phyloP scores from a whole-genome alignment of 2,797 vertebrate genomes.

The Acanthis flammea region DNA sequence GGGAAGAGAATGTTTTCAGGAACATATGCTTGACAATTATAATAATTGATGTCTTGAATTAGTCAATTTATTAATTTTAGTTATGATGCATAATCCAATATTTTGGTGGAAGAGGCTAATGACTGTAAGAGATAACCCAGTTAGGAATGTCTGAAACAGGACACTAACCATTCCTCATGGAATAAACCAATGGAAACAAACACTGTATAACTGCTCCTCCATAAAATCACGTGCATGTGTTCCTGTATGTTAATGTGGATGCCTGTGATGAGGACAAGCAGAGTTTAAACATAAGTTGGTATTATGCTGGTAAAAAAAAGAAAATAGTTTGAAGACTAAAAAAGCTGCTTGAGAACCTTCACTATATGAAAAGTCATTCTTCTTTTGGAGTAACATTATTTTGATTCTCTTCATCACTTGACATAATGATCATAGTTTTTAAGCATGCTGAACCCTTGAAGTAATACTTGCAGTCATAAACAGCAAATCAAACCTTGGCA shows the following conservation, averaged over 20 bases:
- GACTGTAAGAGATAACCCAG: background rate
- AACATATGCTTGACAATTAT: background rate
- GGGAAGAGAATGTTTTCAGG: background rate
- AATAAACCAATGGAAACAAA: background rate
- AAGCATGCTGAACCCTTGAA: background rate
- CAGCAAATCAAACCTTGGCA: background rate
- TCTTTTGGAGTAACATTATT: background rate
- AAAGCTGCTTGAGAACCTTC: background rate
- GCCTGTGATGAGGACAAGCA: background rate
- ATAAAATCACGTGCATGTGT: fast-evolving
- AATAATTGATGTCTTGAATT: background rate
- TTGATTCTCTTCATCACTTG: background rate
- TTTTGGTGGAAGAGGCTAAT: background rate
- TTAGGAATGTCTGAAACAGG: background rate
- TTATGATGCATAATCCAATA: background rate
- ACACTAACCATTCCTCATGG: background rate
- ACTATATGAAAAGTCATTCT: background rate
- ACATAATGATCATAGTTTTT: background rate
- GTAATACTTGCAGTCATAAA: background rate
- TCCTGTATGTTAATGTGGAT: background rate
- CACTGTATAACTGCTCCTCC: background rate
- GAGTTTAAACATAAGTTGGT: background rate
- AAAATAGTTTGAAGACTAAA: background rate
- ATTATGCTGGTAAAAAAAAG: background rate
- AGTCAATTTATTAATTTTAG: background rate